Base-by-base conservation (phyloP, 1,140 invertebrate genomes). In the Drosophila pandora region DNA sequence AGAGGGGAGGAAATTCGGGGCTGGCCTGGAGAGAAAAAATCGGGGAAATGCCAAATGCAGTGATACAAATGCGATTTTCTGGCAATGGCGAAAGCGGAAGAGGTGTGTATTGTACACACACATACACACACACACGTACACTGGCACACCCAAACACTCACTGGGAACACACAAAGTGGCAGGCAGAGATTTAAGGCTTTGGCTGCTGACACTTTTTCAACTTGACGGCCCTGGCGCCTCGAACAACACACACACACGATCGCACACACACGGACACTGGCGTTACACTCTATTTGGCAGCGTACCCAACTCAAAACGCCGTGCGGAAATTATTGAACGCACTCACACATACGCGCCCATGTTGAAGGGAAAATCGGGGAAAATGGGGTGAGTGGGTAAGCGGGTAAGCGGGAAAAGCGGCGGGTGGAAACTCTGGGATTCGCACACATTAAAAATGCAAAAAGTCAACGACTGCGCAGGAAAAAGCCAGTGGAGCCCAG, bases 251-350 rank as follows among this genome's bases (percentile, higher is more conserved):
- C 21, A 62, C 43, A 56, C 37, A 58, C 37, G 17, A 17, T 17
- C 17, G 17, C 17, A 28, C 45, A 32, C 34, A 58, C 48, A 32
- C 37, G n/a, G 50, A 17, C 53, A 47, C 55, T 67, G 62, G 58
- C 78, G 83, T 82, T 85, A 85, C 82, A 88, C 78, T 85, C 83
- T 85, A 85, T 85, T 85, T 85, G 82, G 83, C 81, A 85, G 70
- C 69, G 74, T 70, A 87, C 82, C 82, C 82, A 88, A 76, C 83
- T 87, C 83, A 87, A 87, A 87, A 82, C 76, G 75, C 70, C 67
- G 62, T 75, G 62, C 78, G 82, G 82, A 87, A 87, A 87, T 88
- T 87, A 87, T 87, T 88, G 81, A 85, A 87, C 75, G 83, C 70
- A 85, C 79, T 72, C 79, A 85, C 68, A 70, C 77, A 74, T 68